phyloP scores from a whole-genome alignment of 2,888 invertebrate genomes.

The Hydrotaea diabolus region DNA sequence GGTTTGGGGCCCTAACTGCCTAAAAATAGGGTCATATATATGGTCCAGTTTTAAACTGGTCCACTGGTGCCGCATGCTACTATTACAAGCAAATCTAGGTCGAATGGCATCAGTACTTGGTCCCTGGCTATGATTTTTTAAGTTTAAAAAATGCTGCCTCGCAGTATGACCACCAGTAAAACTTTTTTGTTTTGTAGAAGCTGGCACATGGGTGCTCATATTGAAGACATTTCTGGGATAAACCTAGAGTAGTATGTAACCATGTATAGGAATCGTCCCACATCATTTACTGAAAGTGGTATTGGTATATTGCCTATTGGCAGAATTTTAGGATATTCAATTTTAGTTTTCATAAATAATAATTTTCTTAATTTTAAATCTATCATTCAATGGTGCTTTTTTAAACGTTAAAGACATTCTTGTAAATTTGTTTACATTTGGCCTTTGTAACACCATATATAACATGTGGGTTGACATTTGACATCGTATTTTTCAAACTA shows the following conservation, averaged over 20 bases:
- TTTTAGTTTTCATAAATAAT: conserved; percentile 45
- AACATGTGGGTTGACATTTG: conserved; percentile 27
- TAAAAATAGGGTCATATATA: no score
- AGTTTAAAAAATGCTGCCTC: conserved; percentile 53
- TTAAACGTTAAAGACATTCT: conserved; percentile 14
- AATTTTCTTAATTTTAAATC: conserved; percentile 43
- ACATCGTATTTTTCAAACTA: conserved; percentile 54
- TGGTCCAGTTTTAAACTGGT: no score
- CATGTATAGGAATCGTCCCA: conserved; percentile 57
- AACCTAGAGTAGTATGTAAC: conserved; percentile 56
- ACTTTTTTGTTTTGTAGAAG: conserved; percentile 42
- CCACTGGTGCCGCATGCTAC: conserved; percentile 10
- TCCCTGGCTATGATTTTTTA: conserved; percentile 52
- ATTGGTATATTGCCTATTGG: conserved; percentile 51
- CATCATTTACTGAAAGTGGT: conserved; percentile 42
- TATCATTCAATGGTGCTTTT: not conserved
- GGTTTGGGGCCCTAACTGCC: no score
- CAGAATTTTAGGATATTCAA: conserved; percentile 52
- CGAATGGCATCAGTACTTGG: conserved; percentile 49
- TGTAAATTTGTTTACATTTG: conserved; percentile 34
- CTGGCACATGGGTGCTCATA: conserved; percentile 32
- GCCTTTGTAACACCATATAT: conserved; percentile 38
- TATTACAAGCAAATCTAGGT: conserved; percentile 40
- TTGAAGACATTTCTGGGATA: conserved; percentile 49
- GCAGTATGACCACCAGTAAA: conserved; percentile 47